A percentile compares a stretch with the other conserved stretches of the same genome.
phyloP scores from a whole-genome alignment of 2,888 invertebrate species.

The Palloptera scutellata region DNA sequence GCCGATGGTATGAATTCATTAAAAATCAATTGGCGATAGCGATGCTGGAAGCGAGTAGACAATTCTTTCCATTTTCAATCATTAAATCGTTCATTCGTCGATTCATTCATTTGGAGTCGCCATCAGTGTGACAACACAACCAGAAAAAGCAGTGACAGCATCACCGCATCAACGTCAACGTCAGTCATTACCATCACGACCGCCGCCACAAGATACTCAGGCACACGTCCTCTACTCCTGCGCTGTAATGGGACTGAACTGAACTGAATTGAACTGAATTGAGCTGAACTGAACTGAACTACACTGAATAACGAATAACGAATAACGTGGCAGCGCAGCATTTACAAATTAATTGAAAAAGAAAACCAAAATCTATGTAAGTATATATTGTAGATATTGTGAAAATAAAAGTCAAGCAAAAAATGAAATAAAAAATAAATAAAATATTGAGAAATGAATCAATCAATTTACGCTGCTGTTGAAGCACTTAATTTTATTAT shows the following conservation, averaged over 20 bases:
- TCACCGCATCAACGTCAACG: background rate
- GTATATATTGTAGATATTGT: background rate
- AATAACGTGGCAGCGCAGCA: too few species aligned
- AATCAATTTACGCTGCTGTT: too few species aligned
- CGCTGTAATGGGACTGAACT: background rate
- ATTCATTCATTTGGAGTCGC: constrained; percentile 18
- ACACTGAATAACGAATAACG: too few species aligned
- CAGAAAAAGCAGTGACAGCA: background rate
- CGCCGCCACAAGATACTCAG: background rate
- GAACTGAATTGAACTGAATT: too few species aligned
- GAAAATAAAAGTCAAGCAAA: background rate
- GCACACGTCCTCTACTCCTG: background rate
- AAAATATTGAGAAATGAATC: too few species aligned
- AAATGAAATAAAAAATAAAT: background rate
- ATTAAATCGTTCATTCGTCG: constrained; percentile 15
- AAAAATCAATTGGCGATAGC: constrained; percentile 12
- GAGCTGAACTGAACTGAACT: too few species aligned
- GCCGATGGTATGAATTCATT: background rate
- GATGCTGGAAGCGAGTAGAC: background rate
- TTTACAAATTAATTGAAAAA: background rate
- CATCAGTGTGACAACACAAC: constrained; percentile 20
- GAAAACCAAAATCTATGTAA: background rate
- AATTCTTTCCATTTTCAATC: background rate
- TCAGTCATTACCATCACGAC: background rate
- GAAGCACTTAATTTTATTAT: too few species aligned